These are phyloP conservation scores for Trimorus sp. DNA, from an alignment of 2,888 invertebrate genomes.

Conservation along the genomic window DNA sequence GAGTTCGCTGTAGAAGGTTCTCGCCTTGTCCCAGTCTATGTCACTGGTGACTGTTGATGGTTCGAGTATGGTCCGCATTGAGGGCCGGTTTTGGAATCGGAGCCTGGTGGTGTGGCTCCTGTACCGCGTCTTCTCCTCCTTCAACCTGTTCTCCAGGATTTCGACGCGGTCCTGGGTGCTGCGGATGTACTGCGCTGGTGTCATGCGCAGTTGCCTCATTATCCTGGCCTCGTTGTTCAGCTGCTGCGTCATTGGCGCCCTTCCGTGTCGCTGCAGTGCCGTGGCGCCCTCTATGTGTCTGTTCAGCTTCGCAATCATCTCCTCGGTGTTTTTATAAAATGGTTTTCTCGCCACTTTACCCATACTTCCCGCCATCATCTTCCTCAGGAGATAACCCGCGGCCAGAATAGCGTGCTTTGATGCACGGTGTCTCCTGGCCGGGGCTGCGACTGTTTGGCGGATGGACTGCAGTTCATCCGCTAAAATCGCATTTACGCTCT, in stretches of 20 bases:
- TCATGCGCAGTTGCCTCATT: conserved; percentile 11
- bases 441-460: not conserved
- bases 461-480: not conserved
- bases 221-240: not conserved
- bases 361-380: conserved; percentile 8
- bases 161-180: conserved; percentile 20
- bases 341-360: conserved; percentile 7
- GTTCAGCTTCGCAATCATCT: conserved; percentile 7
- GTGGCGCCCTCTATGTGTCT: not conserved
- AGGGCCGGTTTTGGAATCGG: conserved; percentile 13
- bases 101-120: not conserved
- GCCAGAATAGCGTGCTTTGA: conserved; percentile 28
- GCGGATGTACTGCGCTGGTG: conserved; percentile 15
- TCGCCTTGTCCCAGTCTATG: conserved; percentile 10
- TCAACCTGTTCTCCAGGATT: not conserved
- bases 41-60: not conserved
- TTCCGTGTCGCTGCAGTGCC: not conserved
- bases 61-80: conserved; percentile 16
- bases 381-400: conserved; percentile 22
- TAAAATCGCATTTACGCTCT: not conserved
- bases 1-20: conserved; percentile 11
- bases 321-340: conserved; percentile 4
- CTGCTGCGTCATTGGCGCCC: not conserved
- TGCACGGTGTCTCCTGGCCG: conserved; percentile 6
- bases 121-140: conserved; percentile 11